Conservation (phyloP, 2,888 invertebrate genomes). For the Acrobasis consociella region DNA sequence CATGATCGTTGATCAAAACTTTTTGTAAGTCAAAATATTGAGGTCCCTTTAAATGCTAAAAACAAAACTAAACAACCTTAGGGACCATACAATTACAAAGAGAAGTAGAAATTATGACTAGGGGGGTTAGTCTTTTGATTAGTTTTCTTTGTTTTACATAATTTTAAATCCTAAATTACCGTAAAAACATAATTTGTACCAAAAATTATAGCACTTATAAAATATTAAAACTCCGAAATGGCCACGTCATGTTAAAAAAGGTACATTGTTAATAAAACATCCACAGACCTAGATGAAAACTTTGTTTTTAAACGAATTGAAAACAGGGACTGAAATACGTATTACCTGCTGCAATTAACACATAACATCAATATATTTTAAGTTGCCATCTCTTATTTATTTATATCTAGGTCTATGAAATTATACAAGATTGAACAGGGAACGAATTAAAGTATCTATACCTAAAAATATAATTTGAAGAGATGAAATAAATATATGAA, state of each 20-base stretch:
- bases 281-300: conserved; percentile 10
- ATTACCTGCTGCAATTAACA: neutral
- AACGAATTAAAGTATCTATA: conserved; percentile 29
- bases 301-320: too few relatives aligned
- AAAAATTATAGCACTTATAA: conserved; percentile 22
- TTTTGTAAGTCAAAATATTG: neutral
- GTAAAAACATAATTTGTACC: conserved; percentile 36
- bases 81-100: neutral
- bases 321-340: too few relatives aligned
- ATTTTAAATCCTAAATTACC: conserved; percentile 26
- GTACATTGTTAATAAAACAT: conserved; percentile 37
- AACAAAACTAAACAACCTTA: neutral
- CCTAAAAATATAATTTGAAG: conserved; percentile 27
- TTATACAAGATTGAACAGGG: conserved; percentile 28
- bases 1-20: neutral
- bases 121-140: conserved; percentile 53
- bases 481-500: conserved; percentile 29
- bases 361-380: neutral
- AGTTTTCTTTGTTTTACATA: conserved; percentile 23
- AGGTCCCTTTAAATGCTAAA: neutral
- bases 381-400: neutral
- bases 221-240: conserved; percentile 40
- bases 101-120: conserved; percentile 51
- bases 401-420: conserved; percentile 5
- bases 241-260: conserved; percentile 49